Conservation (phyloP, 2,113 vertebrate genomes). For the Callionymus lyra region DNA sequence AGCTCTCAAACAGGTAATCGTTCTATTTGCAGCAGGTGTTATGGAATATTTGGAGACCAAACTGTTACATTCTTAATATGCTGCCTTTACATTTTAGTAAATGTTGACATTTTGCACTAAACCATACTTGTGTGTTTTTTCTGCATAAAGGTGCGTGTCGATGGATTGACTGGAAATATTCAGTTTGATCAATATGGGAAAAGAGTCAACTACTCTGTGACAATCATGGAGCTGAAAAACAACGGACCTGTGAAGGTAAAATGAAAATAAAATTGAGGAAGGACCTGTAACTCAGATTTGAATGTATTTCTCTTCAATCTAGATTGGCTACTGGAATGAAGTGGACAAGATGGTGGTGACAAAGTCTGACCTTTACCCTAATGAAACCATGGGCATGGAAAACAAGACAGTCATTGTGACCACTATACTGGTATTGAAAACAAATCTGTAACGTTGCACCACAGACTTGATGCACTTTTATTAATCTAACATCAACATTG, state of each 20-base stretch:
- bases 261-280: no score
- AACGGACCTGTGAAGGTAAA: conserved; percentile 92
- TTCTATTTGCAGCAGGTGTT: no score
- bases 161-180: conserved; percentile 94
- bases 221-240: conserved; percentile 94
- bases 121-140: background rate
- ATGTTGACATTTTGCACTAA: conserved; percentile 9
- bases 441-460: no score
- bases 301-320: no score
- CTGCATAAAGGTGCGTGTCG: conserved; percentile 79
- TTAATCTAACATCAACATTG: conserved; percentile 13
- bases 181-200: conserved; percentile 98
- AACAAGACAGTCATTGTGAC: conserved; percentile 98
- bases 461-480: conserved; percentile 2
- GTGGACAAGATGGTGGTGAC: conserved; percentile 97
- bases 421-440: conserved; percentile 88
- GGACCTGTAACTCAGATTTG: no score
- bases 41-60: no score
- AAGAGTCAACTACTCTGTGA: conserved; percentile 94
- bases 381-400: conserved; percentile 89
- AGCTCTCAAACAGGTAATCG: conserved; percentile 90
- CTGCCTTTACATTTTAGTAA: conserved; percentile 26
- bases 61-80: background rate
- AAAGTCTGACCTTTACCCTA: conserved; percentile 82
- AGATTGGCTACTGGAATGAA: conserved; percentile 99